These are phyloP conservation scores for Gambelia wislizenii DNA, from an alignment of 2,797 vertebrate genomes.

Conservation along the genomic window DNA sequence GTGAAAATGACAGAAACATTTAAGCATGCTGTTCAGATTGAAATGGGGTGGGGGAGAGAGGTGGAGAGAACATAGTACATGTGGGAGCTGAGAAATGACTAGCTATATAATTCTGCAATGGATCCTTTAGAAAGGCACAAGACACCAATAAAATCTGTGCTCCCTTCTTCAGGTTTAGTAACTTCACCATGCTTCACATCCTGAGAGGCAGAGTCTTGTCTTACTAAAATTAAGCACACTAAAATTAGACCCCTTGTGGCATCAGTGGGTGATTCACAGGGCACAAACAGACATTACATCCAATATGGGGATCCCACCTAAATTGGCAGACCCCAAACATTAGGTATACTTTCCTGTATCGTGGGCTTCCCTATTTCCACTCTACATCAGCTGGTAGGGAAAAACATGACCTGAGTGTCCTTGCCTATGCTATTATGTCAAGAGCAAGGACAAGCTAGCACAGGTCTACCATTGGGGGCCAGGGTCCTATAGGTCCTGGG, in stretches of 20 bases:
- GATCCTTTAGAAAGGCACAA: not conserved
- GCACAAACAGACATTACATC: not conserved
- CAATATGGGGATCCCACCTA: not conserved
- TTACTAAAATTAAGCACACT: not conserved
- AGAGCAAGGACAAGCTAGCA: not conserved
- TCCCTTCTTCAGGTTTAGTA: not conserved
- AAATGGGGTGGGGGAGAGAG: not conserved
- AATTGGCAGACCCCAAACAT: not conserved
- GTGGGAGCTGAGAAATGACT: slow-evolving; percentile 20
- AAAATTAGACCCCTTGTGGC: too few relatives aligned
- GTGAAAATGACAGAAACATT: slow-evolving; percentile 20
- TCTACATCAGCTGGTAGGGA: not conserved
- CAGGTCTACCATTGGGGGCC: not conserved
- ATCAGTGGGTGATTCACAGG: not conserved
- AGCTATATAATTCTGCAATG: not conserved
- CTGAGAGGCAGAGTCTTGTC: not conserved
- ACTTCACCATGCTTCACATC: not conserved
- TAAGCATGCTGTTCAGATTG: not conserved
- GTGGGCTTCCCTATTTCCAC: not conserved
- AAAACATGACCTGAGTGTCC: not conserved
- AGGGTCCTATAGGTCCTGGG: too few relatives aligned
- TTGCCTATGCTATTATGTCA: not conserved
- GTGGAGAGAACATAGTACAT: not conserved
- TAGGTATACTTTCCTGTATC: not conserved
- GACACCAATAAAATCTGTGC: not conserved